Conservation (phyloP, 2,113 vertebrate species). For the Nyctereutes procyonoides region DNA sequence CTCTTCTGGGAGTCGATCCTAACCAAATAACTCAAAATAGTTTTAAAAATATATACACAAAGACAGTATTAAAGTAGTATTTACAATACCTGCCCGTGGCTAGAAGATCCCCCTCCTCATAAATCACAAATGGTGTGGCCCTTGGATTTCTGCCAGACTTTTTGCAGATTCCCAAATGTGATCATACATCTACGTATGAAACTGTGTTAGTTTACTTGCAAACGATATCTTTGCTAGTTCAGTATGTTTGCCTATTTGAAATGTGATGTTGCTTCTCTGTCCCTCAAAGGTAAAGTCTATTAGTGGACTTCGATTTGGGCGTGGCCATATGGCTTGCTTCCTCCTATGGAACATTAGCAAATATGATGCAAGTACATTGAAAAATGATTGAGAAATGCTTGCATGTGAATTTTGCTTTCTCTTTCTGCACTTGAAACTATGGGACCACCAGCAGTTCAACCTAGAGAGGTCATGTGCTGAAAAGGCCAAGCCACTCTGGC, state of each 20-base stretch:
- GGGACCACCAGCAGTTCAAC: neutral
- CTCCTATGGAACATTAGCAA: neutral
- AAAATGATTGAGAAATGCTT: slow-evolving; percentile 22
- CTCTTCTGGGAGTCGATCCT: slow-evolving; percentile 40
- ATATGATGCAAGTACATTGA: neutral
- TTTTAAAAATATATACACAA: slow-evolving; percentile 29
- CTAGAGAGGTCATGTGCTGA: neutral
- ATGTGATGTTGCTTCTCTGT: neutral
- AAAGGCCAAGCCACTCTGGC: neutral
- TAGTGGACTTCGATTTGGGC: neutral
- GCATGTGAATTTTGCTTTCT: neutral
- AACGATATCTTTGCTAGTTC: neutral
- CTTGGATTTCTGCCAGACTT: slow-evolving; percentile 6
- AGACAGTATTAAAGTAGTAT: slow-evolving; percentile 28
- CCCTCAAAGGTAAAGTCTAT: neutral
- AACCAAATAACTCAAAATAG: slow-evolving; percentile 40
- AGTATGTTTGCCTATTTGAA: neutral
- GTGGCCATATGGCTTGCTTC: neutral
- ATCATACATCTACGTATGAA: neutral
- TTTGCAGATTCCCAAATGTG: neutral
- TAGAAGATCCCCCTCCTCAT: neutral
- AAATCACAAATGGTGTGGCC: neutral
- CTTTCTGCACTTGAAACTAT: neutral
- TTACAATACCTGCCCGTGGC: neutral
- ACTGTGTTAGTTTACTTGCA: neutral